Evolutionary conservation across 2,888 invertebrate genomes (phyloP).

Genomic region (Leptura quadrifasciata): DNA sequence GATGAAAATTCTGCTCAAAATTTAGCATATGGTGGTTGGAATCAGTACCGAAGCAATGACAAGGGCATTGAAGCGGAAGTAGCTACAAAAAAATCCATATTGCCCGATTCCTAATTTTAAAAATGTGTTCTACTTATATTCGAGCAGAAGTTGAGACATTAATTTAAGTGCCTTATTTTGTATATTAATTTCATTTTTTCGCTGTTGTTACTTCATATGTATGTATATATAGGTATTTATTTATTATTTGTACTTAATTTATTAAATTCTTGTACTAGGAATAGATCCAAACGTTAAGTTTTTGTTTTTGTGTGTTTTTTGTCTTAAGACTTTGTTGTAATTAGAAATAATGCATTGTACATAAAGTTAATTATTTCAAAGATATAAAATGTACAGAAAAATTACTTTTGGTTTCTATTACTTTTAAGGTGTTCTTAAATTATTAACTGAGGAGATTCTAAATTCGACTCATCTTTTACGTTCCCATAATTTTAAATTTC

Average conservation of each 20-base stretch:
- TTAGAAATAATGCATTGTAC: neutral
- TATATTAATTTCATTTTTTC: neutral
- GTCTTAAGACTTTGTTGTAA: neutral
- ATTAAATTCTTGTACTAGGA: neutral
- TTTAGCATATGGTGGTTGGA: constrained; percentile 85
- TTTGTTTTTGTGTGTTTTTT: neutral
- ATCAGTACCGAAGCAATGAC: constrained; percentile 77
- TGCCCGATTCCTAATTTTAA: constrained; percentile 70
- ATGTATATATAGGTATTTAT: constrained; percentile 12
- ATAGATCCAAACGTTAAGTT: neutral
- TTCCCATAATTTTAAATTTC: no score
- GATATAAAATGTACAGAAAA: no score
- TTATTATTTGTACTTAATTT: constrained; percentile 5
- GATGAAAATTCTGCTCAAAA: constrained; percentile 80
- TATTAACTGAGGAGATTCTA: no score
- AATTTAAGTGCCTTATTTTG: neutral
- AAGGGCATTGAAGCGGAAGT: constrained; percentile 72
- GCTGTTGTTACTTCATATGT: neutral
- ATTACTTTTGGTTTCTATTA: no score
- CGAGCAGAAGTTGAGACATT: neutral
- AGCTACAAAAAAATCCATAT: constrained; percentile 70
- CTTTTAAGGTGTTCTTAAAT: no score
- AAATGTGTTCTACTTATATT: neutral
- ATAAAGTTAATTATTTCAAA: neutral
- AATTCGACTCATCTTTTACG: no score